Percentiles rank a stretch among this genome's conserved stretches.
These are phyloP conservation scores for Lamellibrachia columna DNA, from an alignment of 2,888 invertebrate species.

Conservation along the genomic window DNA sequence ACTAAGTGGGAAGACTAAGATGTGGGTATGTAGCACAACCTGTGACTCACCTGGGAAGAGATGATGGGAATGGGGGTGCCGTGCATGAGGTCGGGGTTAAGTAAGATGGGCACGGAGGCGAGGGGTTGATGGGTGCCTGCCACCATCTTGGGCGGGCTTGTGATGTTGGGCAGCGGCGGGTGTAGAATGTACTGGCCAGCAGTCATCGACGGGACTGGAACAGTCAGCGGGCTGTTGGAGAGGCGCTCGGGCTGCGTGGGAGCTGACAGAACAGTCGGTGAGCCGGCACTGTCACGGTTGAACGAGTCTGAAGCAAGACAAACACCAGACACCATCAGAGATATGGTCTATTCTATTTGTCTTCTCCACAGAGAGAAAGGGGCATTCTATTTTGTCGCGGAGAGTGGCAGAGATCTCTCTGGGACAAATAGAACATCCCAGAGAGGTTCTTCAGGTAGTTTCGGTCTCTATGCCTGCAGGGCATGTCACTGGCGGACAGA, in stretches of 20 bases:
- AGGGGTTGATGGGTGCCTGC: constrained; percentile 20
- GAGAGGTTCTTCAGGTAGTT: too few relatives aligned
- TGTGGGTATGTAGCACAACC: background rate
- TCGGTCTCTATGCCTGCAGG: too few relatives aligned
- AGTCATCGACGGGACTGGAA: background rate
- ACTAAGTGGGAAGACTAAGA: background rate
- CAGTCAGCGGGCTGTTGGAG: background rate
- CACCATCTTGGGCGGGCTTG: constrained; percentile 28
- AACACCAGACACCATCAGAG: background rate
- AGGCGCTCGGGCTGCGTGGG: background rate
- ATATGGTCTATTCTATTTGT: background rate
- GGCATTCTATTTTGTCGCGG: too few relatives aligned
- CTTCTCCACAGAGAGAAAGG: too few relatives aligned
- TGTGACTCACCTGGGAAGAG: constrained; percentile 48
- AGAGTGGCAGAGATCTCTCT: too few relatives aligned
- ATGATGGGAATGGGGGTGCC: constrained; percentile 52
- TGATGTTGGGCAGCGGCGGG: constrained; percentile 55
- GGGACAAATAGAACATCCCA: too few relatives aligned
- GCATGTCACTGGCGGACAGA: too few relatives aligned
- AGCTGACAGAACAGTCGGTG: background rate
- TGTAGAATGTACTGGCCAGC: constrained; percentile 56
- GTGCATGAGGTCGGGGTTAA: constrained; percentile 60
- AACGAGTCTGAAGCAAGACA: background rate
- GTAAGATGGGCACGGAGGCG: constrained; percentile 51
- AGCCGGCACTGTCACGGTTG: background rate